Conservation (phyloP, 2,888 invertebrate genomes). For the Ypsolopha sequella region DNA sequence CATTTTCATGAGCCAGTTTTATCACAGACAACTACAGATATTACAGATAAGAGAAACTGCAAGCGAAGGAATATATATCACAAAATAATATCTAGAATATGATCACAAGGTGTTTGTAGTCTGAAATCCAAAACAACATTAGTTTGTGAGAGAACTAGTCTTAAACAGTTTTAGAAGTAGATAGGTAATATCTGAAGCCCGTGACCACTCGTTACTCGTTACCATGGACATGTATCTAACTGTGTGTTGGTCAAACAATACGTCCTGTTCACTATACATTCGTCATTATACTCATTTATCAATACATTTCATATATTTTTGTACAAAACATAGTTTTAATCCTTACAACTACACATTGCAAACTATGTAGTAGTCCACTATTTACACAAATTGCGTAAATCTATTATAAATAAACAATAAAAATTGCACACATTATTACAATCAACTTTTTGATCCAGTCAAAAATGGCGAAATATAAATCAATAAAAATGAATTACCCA, state of each 20-base stretch:
- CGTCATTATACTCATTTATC: not conserved
- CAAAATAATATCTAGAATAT: too few relatives aligned
- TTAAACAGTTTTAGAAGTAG: not conserved
- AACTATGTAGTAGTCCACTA: slow-evolving; percentile 17
- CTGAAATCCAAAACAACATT: not conserved
- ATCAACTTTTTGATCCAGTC: slow-evolving; percentile 67
- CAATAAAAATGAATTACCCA: slow-evolving; percentile 28
- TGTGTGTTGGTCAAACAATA: slow-evolving; percentile 3
- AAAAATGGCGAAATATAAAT: slow-evolving; percentile 30
- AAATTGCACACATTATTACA: slow-evolving; percentile 48
- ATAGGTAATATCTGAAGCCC: slow-evolving; percentile 10
- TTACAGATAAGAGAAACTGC: slow-evolving; percentile 9
- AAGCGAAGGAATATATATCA: slow-evolving; percentile 4
- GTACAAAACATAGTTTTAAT: slow-evolving; percentile 3
- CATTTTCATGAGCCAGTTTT: slow-evolving; percentile 25
- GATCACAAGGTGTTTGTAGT: not conserved
- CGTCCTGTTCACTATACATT: not conserved
- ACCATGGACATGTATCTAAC: not conserved
- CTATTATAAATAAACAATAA: slow-evolving; percentile 32
- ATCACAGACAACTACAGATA: slow-evolving; percentile 38
- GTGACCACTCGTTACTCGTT: not conserved
- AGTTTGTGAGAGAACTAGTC: not conserved
- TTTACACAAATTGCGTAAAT: slow-evolving; percentile 33
- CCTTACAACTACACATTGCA: slow-evolving; percentile 15
- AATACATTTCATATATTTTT: not conserved